Evolutionary conservation across 2,113 vertebrate species (phyloP), one percentile per base, ranked within the genome.

Genomic region (Myotis davidii): DNA sequence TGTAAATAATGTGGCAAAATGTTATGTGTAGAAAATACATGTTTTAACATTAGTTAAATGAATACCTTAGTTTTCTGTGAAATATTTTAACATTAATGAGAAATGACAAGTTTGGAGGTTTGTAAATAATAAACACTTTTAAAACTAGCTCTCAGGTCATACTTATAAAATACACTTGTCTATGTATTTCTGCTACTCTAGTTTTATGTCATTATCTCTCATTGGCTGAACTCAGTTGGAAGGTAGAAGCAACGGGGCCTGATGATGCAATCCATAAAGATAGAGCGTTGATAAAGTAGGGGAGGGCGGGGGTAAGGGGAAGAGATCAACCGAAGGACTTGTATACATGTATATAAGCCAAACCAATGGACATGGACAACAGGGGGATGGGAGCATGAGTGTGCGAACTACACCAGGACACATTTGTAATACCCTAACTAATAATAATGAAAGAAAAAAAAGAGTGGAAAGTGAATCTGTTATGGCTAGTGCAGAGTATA

Each of bases 1-100:
- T 48, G 27, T 89, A 95, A 83, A 77, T 91, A 78, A 77, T 82
- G 42, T 85, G 56, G n/a, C 65, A 45, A 93, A 32, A n/a, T 70
- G n/a, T 48, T 87, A 32, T 4, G 11, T 64, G 37, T 61, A 37
- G 29, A 88, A 85, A 78, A 65, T 86, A 37, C 34, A 21, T 77
- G 1, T 72, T 73, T 92, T 91, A 76, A 48, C 21, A 29, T 78
- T 42, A 48, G 9, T 85, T 34, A 88, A 88, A n/a, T 81, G 14
- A 59, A 12, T 54, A 74, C 32, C 45, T 72, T 84, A 45, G 64
- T 29, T 32, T 82, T 90, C 73, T 74, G 29, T 83, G 42, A 78
- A 61, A 1, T 74, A 52, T 96, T 87, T 92, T 85, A 69, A 77
- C 25, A 52, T 87, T 76, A 95, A 82, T 81, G 13, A 95, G 2